Evolutionary conservation across 1,140 invertebrate species (phyloP).

Genomic region (Cotesia vestalis): DNA sequence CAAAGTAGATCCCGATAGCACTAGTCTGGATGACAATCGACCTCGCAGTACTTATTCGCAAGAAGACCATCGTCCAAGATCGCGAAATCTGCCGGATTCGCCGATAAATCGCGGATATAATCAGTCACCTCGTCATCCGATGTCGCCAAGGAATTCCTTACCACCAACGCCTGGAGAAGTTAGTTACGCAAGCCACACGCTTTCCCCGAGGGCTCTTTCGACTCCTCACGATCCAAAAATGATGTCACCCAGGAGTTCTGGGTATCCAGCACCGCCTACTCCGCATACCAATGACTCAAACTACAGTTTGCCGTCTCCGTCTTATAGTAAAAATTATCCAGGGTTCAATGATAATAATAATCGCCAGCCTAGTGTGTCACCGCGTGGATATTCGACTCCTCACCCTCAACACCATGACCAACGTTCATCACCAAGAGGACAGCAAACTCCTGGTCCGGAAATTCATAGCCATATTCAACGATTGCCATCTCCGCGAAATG

Average conservation of each 20-base stretch:
- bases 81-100: slow-evolving; percentile 54
- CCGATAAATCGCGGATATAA: slow-evolving; percentile 45
- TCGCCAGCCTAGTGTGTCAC: slow-evolving; percentile 51
- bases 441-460: slow-evolving; percentile 28
- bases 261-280: slow-evolving; percentile 45
- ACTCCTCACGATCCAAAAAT: slow-evolving; percentile 52
- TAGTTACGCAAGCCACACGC: slow-evolving; percentile 35
- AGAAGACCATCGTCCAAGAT: slow-evolving; percentile 57
- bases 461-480: slow-evolving; percentile 5
- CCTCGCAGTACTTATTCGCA: slow-evolving; percentile 58
- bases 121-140: slow-evolving; percentile 52
- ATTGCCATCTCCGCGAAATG: too few relatives aligned
- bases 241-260: slow-evolving; percentile 49
- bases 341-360: slow-evolving; percentile 50
- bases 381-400: slow-evolving; percentile 47
- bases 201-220: slow-evolving; percentile 47
- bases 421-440: slow-evolving; percentile 38
- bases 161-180: slow-evolving; percentile 48
- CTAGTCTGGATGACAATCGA: slow-evolving; percentile 64
- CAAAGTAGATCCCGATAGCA: slow-evolving; percentile 75
- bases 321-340: slow-evolving; percentile 48
- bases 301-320: slow-evolving; percentile 51
- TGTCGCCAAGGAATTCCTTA: slow-evolving; percentile 57
- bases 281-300: slow-evolving; percentile 36
- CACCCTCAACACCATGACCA: slow-evolving; percentile 47